Conservation (phyloP, 1,140 invertebrate species). For the Drosophila sproati region DNA sequence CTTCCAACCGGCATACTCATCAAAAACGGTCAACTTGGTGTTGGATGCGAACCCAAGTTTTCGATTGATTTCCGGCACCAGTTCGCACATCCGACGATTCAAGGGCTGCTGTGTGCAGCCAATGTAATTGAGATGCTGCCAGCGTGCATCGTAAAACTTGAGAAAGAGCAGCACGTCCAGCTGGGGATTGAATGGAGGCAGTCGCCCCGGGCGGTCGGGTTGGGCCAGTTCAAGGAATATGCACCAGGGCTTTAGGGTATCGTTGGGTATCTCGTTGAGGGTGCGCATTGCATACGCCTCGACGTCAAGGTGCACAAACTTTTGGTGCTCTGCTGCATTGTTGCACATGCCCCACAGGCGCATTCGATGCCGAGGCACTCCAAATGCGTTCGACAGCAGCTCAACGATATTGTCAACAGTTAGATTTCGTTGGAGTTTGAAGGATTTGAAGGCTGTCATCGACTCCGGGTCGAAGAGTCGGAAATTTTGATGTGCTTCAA, state of each 20-base stretch:
- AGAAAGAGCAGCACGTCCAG: constrained; percentile 97
- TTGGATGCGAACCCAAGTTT: constrained; percentile 90
- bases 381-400: constrained; percentile 93
- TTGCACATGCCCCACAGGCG: constrained; percentile 94
- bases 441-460: constrained; percentile 88
- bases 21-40: constrained; percentile 90
- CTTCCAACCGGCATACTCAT: constrained; percentile 89
- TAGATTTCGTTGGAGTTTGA: constrained; percentile 94
- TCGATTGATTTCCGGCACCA: constrained; percentile 95
- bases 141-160: constrained; percentile 97
- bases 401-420: constrained; percentile 94
- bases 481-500: constrained; percentile 97
- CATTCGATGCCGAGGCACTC: constrained; percentile 94
- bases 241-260: constrained; percentile 92
- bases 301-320: constrained; percentile 94
- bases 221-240: constrained; percentile 96
- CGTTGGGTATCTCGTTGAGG: constrained; percentile 92
- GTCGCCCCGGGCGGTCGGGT: constrained; percentile 90
- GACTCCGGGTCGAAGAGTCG: constrained; percentile 97
- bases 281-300: constrained; percentile 92
- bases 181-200: constrained; percentile 96
- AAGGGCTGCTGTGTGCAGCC: constrained; percentile 94
- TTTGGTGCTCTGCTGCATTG: constrained; percentile 70
- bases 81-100: constrained; percentile 92
- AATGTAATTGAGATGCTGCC: constrained; percentile 96